Evolutionary conservation across 2,113 vertebrate genomes (phyloP).

Genomic region (Eonycteris spelaea): DNA sequence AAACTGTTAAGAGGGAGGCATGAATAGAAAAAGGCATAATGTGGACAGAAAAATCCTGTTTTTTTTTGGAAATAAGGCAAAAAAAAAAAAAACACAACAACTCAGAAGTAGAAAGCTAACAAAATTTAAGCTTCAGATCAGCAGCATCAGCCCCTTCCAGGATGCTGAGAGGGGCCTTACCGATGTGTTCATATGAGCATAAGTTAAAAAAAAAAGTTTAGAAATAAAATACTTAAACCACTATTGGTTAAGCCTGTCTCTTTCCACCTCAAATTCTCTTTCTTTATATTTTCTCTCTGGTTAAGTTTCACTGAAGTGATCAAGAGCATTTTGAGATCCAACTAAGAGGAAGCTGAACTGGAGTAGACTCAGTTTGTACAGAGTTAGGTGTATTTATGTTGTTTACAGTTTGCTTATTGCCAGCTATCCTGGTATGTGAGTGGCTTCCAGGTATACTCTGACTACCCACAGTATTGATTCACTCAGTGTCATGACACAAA

Average conservation of each 20-base stretch:
- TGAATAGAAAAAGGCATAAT: not conserved
- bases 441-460: not conserved
- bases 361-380: not conserved
- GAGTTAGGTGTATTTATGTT: not conserved
- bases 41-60: not conserved
- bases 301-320: not conserved
- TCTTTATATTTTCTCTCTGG: not conserved
- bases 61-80: not conserved
- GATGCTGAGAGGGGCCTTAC: not conserved
- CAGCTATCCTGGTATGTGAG: not conserved
- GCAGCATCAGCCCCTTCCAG: not conserved
- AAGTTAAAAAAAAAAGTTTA: not conserved
- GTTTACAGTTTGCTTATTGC: not conserved
- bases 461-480: not conserved
- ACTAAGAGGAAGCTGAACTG: not conserved
- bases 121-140: not conserved
- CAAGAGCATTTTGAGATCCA: not conserved
- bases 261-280: not conserved
- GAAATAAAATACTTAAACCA: slow-evolving; percentile 20
- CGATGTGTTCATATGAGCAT: not conserved
- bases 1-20: not conserved
- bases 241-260: not conserved
- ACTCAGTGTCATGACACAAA: not conserved
- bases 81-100: too few species aligned
- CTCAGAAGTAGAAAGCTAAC: not conserved